Evolutionary conservation across 2,797 vertebrate species (phyloP).

Genomic region (Leucoraja ocellata): DNA sequence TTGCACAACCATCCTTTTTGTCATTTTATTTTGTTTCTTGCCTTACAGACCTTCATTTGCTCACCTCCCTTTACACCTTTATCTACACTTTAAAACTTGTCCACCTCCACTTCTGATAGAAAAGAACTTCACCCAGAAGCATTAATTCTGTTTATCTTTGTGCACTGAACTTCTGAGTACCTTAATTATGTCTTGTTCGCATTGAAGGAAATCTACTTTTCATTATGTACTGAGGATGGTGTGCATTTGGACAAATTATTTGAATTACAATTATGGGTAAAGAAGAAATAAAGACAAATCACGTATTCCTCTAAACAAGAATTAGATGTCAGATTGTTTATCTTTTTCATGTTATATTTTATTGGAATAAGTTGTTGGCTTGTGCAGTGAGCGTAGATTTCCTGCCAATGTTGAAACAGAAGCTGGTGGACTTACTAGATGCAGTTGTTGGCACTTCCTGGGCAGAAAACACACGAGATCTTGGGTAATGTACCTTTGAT

Average conservation of each 20-base stretch:
- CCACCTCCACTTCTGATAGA: too few relatives aligned
- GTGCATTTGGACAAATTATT: background rate
- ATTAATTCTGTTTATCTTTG: too few relatives aligned
- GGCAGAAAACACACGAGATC: background rate
- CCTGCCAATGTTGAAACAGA: background rate
- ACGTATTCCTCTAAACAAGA: background rate
- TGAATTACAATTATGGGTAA: background rate
- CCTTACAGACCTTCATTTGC: too few relatives aligned
- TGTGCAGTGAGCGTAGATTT: background rate
- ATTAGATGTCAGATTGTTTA: background rate
- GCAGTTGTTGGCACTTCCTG: background rate
- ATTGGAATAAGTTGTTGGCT: background rate
- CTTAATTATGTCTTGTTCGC: too few relatives aligned
- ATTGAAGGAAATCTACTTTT: too few relatives aligned
- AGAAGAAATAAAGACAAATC: background rate
- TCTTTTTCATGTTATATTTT: background rate
- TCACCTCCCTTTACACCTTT: too few relatives aligned
- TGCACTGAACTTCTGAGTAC: too few relatives aligned
- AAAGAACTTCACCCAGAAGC: too few relatives aligned
- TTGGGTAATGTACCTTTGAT: background rate
- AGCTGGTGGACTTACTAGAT: background rate
- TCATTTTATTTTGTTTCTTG: too few relatives aligned
- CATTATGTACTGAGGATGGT: too few relatives aligned
- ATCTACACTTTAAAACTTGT: too few relatives aligned
- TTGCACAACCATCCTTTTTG: too few relatives aligned